These are phyloP conservation scores for Heterochromis multidens DNA, from an alignment of 2,113 vertebrate genomes.

Conservation along the genomic window DNA sequence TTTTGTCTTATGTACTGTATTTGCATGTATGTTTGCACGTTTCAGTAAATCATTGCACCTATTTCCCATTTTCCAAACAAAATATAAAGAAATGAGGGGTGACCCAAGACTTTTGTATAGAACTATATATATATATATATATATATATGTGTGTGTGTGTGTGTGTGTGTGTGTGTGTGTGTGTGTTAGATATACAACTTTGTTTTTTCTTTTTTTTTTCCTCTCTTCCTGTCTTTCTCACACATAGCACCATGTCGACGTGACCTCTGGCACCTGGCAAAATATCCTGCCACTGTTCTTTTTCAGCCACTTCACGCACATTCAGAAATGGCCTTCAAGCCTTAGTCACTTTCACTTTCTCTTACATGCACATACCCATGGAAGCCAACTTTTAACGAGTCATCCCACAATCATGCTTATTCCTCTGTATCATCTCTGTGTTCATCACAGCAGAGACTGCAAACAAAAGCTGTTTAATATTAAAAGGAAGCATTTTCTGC, in stretches of 20 bases:
- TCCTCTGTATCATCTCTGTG: neutral
- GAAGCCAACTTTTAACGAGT: constrained; percentile 26
- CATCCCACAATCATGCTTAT: neutral
- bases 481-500: constrained; percentile 39
- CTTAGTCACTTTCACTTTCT: neutral
- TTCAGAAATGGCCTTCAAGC: neutral
- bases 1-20: neutral
- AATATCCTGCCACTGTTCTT: neutral
- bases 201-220: neutral
- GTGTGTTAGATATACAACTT: neutral
- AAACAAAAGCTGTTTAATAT: constrained; percentile 17
- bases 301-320: neutral
- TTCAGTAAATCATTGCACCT: neutral
- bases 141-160: neutral
- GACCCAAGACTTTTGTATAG: neutral
- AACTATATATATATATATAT: neutral
- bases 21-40: neutral
- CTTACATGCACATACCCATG: neutral
- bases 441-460: neutral
- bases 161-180: neutral
- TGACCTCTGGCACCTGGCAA: constrained; percentile 9
- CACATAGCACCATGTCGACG: neutral
- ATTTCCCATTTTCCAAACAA: neutral
- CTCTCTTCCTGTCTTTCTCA: neutral
- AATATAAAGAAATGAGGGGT: neutral